Evolutionary conservation across 2,888 invertebrate genomes (phyloP).

Genomic region (Euzophera pinguis): DNA sequence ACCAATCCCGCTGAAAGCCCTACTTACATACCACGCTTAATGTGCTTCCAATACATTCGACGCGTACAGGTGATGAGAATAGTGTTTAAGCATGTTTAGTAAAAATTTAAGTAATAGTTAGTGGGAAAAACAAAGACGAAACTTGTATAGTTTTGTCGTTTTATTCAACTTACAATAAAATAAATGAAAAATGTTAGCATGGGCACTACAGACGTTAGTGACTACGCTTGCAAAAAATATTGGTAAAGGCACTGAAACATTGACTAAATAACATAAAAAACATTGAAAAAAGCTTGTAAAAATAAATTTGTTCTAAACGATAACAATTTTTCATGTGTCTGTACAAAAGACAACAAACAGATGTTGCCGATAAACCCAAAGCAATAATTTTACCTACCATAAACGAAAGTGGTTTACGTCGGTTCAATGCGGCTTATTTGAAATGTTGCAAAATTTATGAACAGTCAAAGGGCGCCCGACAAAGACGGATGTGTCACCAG

Average conservation of each 20-base stretch:
- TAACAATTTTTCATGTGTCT: neutral
- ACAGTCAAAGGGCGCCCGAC: conserved; percentile 1
- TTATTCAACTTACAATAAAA: too few relatives aligned
- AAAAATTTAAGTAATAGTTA: too few relatives aligned
- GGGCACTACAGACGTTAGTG: too few relatives aligned
- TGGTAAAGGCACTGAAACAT: too few relatives aligned
- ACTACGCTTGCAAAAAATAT: too few relatives aligned
- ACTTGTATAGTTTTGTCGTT: too few relatives aligned
- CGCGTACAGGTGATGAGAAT: neutral
- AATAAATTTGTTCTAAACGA: neutral
- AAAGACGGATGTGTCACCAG: conserved; percentile 9
- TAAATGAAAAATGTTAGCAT: too few relatives aligned
- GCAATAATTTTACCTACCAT: conserved; percentile 7
- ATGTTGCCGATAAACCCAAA: conserved; percentile 2
- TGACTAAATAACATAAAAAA: too few relatives aligned
- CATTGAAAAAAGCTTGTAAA: neutral
- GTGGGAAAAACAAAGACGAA: too few relatives aligned
- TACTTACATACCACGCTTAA: conserved; percentile 15
- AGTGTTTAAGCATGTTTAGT: too few relatives aligned
- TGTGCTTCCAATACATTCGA: neutral
- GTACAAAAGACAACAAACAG: conserved; percentile 4
- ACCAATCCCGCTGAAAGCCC: conserved; percentile 45
- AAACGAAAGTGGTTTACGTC: conserved; percentile 10
- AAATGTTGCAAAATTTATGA: conserved; percentile 12
- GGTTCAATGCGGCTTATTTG: conserved; percentile 4